Evolutionary conservation across 1,140 invertebrate species (phyloP), one percentile per base, ranked within the genome.

Genomic region (Drosophila kurseongensis): DNA sequence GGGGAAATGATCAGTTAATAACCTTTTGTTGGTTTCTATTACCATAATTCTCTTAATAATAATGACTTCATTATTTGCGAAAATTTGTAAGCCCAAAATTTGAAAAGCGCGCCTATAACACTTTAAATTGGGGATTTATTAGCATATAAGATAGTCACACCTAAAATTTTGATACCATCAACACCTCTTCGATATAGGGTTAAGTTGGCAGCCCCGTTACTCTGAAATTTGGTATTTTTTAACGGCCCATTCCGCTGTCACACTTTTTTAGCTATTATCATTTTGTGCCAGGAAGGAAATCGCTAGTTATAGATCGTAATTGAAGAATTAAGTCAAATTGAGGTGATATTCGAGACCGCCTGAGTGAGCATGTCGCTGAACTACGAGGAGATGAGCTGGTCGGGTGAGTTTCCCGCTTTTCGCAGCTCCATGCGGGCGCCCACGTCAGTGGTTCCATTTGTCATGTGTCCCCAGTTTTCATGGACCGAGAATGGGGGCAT

Each of bases 341-440:
- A 47, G 61, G 55, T 44, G 48, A 56, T 36, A 61, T 50, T 57
- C 18, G 23, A 18, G 14, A 23, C 14, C 27, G 29, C 14, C 18
- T 38, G 4, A 63, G 50, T 57, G 35, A 90, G 76, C 69, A 94
- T 94, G 94, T 78, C 92, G 45, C 77, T 80, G 18, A 92, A 92
- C 74, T 94, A 94, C 58, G 92, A 93, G 57, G 92, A 93, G 67
- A 84, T 94, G 74, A 92, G 91, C 72, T 94, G 93, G 92, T 90
- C 91, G 57, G 93, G 93, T 94, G 78, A 90, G 78, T 80, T 51
- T 40, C 47, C 13, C 29, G 3, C 7, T 27, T 23, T 35, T 29
- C 9, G n/a, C 55, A 29, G 16, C 55, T 59, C 9, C 18, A 50
- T 27, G 14, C 29, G 52, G 51, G 52, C 7, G 23, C 12, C 12